These are phyloP conservation scores for Dilophus febrilis DNA, from an alignment of 2,888 invertebrate genomes.

Conservation along the genomic window DNA sequence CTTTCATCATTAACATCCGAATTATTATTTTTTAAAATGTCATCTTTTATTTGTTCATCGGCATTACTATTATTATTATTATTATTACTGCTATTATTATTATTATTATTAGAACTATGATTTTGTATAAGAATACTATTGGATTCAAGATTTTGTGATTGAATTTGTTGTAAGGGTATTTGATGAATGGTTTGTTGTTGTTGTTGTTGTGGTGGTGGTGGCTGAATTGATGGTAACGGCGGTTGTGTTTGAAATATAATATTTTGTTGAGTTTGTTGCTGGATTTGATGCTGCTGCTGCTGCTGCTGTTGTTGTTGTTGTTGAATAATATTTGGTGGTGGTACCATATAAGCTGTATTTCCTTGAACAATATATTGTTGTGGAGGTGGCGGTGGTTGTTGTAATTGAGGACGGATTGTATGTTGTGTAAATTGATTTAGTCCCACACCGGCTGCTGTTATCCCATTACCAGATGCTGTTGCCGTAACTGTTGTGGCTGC, in stretches of 20 bases:
- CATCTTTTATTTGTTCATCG: background rate
- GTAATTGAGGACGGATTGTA: slow-evolving; percentile 9
- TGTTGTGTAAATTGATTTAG: slow-evolving; percentile 5
- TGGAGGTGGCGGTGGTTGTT: slow-evolving; percentile 9
- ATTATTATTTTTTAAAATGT: background rate
- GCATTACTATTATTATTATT: background rate
- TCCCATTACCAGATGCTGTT: background rate
- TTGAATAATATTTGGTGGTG: slow-evolving; percentile 13
- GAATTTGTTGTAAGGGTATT: slow-evolving; percentile 10
- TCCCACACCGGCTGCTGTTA: slow-evolving; percentile 2
- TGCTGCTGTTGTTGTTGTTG: background rate
- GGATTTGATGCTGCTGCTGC: slow-evolving; percentile 11
- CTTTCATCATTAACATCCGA: background rate
- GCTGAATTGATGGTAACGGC: background rate
- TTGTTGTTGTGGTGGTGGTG: background rate
- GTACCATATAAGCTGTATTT: slow-evolving; percentile 16
- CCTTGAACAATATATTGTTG: slow-evolving; percentile 17
- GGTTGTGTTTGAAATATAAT: slow-evolving; percentile 11
- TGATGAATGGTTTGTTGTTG: slow-evolving; percentile 8
- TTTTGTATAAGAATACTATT: too few relatives aligned
- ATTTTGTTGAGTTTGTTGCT: slow-evolving; percentile 9
- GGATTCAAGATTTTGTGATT: background rate
- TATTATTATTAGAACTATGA: background rate
- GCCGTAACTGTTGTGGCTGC: background rate
- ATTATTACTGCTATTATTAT: background rate